Base-by-base conservation (phyloP, 2,888 invertebrate genomes). In the Drosophila mayaguana region DNA sequence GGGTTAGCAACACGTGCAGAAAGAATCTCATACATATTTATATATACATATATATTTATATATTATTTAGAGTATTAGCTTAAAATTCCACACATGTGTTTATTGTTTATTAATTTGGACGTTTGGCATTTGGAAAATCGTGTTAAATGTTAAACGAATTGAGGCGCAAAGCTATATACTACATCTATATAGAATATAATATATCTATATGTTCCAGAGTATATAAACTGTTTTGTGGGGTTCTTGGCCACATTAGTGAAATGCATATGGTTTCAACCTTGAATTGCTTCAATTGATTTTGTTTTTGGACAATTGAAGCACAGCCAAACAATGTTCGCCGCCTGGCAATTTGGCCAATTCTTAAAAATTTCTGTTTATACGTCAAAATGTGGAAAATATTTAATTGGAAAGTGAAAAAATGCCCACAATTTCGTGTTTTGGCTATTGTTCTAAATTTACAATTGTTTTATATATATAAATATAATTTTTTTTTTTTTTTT, bases 211-310 rank as follows among this genome's bases (percentile, higher is more conserved):
- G 14, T 12, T 28, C 1, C 16, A 9, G 36, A 53, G 22, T 63
- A 43, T 60, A 38, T 51, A 64, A 64, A 53, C 36, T 66, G 36
- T 40, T 42, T n/a, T 18, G 6, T 40, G 18, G 54, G 81, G 84
- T 83, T 64, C 63, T 77, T 87, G 81, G 72, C 87, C 84, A 71
- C 75, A 73, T 69, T 68, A 20, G 43, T 48, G 55, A 72, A 78
- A 51, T 84, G 83, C 83, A 88, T 71, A 88, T 74, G 75, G 57
- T 28, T 71, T 83, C 70, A 76, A 72, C 84, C 84, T 84, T 84
- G 89, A 78, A 67, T 60, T 54, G 63, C 64, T 61, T 55, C 54
- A 54, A 46, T 61, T 48, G 46, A 16, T 75, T 66, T 65, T 78
- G 55, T 50, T 73, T 61, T 63, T 73, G 76, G 77, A 73, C 81